Base-by-base conservation (phyloP, 2,797 vertebrate species). In the Sparus aurata region DNA sequence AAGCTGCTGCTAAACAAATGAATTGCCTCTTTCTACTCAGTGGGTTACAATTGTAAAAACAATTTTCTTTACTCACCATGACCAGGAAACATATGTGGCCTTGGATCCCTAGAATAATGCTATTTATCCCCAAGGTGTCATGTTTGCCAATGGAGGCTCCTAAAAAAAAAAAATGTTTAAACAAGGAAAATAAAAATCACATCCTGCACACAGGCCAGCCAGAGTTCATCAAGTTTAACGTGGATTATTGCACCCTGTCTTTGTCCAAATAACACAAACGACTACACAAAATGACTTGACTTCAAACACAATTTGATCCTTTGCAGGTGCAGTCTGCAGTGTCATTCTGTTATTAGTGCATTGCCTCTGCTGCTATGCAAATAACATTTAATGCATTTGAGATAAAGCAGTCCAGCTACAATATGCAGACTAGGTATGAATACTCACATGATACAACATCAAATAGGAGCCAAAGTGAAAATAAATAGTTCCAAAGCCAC, bases 371-470 rank as follows among this genome's bases (percentile, higher is more conserved):
- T 55, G 7, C 11, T 12, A 16, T 27, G 20, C 20, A 46, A 69
- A 60, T 43, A 25, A 47, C 34, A 22, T 41, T 60, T 66, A 38
- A 77, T 38, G 38, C 77, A 17, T 53, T 82, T 64, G 45, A 78
- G 18, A 49, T 64, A 20, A 47, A 74, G n/a, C 0, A 76, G 1
- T 45, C 9, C 4, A 50, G 13, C 15, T 18, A 67, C 49, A 71
- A 52, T 63, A n/a, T 45, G 38, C 23, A n/a, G 18, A 72, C 13
- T 20, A 18, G 43, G 8, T 0, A 3, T 41, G 22, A 71, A 76
- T 92, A 95, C 95, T 96, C 77, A 96, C 95, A 79, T 82, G 74
- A 77, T 78, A 70, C 66, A 71, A 16, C 74, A n/a, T 27, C 66
- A 80, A 77, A 57, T 75, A 59, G 62, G 66, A 80, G 78, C 6